Conservation (phyloP, 2,797 vertebrate genomes). For the Muscicapa striata region DNA sequence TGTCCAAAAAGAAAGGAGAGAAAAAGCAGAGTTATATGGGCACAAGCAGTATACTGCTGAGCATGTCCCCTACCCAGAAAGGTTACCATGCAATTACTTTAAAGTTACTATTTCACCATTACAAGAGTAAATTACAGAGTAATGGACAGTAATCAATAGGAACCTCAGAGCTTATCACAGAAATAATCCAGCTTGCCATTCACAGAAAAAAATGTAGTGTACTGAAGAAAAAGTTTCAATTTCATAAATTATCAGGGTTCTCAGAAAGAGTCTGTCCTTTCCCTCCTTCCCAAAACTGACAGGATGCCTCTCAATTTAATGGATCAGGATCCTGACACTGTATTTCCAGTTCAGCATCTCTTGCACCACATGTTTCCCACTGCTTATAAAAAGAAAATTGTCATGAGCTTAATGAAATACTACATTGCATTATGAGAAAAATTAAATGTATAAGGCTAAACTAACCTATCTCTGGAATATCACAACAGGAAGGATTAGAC, state of each 20-base stretch:
- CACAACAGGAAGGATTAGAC: not conserved
- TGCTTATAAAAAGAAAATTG: not conserved
- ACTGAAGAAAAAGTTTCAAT: not conserved
- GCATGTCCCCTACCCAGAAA: not conserved
- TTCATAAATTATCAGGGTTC: not conserved
- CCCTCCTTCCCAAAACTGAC: not conserved
- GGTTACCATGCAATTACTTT: not conserved
- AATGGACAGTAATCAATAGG: not conserved
- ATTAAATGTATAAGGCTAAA: not conserved
- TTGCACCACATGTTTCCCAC: not conserved
- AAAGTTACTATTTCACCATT: not conserved
- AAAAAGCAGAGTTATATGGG: not conserved
- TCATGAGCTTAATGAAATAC: not conserved
- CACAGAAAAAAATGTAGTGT: not conserved
- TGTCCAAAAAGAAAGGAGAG: constrained; percentile 25
- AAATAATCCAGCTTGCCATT: not conserved
- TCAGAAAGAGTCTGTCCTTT: not conserved
- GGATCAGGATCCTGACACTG: not conserved
- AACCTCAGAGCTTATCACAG: not conserved
- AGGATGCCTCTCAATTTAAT: not conserved
- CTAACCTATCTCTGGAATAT: not conserved
- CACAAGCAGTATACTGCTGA: not conserved
- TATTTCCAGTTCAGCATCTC: not conserved
- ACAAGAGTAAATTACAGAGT: not conserved
- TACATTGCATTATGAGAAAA: not conserved